Conservation (phyloP, 2,888 invertebrate genomes). For the Acrobeloides nanus region DNA sequence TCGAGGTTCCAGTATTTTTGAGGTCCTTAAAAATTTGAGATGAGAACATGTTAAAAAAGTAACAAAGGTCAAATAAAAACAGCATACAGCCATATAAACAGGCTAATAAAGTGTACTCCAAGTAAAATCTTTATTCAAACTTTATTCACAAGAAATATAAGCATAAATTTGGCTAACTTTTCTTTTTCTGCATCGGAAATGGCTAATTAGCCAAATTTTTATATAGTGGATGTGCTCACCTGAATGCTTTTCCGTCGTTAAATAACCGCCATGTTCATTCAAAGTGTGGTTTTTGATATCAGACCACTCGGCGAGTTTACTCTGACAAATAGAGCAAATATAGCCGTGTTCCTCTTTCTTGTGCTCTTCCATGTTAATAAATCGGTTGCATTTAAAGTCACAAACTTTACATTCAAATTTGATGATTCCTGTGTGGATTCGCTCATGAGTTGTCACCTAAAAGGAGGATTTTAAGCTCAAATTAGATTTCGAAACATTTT, state of each 20-base stretch:
- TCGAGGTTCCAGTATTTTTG: conserved; percentile 9
- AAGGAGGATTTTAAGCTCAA: not conserved
- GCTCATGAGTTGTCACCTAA: conserved; percentile 50
- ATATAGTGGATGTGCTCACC: conserved; percentile 26
- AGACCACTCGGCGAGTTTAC: conserved; percentile 43
- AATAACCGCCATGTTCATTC: conserved; percentile 48
- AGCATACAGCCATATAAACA: conserved; percentile 7
- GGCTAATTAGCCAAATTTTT: not conserved
- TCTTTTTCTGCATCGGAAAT: too few relatives aligned
- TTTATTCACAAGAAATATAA: conserved; percentile 3
- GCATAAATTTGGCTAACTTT: not conserved
- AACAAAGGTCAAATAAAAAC: conserved; percentile 7
- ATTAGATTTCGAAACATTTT: not conserved
- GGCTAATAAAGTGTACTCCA: not conserved
- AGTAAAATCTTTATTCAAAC: conserved; percentile 4
- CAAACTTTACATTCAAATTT: conserved; percentile 52
- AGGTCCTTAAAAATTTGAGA: not conserved
- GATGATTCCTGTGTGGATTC: conserved; percentile 54
- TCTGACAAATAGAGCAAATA: conserved; percentile 50
- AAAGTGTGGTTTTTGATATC: conserved; percentile 53
- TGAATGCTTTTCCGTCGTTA: conserved; percentile 44
- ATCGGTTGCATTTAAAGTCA: conserved; percentile 44
- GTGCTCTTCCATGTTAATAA: conserved; percentile 48
- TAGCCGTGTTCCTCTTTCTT: conserved; percentile 52
- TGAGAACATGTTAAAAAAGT: not conserved